These are phyloP conservation scores for Lutraria rhynchaena DNA, from an alignment of 1,140 invertebrate genomes.

Conservation along the genomic window DNA sequence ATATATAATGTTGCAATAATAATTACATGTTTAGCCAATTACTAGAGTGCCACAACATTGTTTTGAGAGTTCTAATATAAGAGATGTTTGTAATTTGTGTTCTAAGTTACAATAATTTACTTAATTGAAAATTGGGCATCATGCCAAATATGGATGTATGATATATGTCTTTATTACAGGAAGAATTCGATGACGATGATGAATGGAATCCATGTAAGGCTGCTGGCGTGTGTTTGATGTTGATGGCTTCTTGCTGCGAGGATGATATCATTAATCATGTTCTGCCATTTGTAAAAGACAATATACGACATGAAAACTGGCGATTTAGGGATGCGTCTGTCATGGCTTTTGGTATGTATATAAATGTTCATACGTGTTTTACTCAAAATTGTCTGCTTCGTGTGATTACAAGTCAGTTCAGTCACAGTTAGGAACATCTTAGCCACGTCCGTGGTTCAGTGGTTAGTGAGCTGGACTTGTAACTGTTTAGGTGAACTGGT, in stretches of 20 bases:
- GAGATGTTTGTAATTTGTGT: no score
- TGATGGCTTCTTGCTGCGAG: constrained; percentile 98
- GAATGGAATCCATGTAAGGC: constrained; percentile 99
- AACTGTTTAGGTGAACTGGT: no score
- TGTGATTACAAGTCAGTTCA: background rate
- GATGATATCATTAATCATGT: constrained; percentile 98
- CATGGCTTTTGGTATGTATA: constrained; percentile 95
- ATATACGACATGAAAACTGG: constrained; percentile 98
- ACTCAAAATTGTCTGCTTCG: background rate
- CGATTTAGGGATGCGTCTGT: constrained; percentile 97
- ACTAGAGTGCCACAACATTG: no score
- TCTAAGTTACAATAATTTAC: no score
- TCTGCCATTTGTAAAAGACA: constrained; percentile 97
- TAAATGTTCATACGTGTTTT: constrained; percentile 2
- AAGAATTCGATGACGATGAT: constrained; percentile 91
- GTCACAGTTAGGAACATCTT: no score
- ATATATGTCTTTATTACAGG: no score
- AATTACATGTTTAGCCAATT: no score
- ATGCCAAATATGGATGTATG: background rate
- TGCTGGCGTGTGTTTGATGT: constrained; percentile 99
- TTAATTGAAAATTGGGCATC: no score
- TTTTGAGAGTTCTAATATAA: no score
- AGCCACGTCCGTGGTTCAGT: no score
- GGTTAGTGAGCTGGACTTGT: no score
- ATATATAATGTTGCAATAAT: no score